Base-by-base conservation (phyloP, 2,888 invertebrate genomes). In the Rhingia campestris region DNA sequence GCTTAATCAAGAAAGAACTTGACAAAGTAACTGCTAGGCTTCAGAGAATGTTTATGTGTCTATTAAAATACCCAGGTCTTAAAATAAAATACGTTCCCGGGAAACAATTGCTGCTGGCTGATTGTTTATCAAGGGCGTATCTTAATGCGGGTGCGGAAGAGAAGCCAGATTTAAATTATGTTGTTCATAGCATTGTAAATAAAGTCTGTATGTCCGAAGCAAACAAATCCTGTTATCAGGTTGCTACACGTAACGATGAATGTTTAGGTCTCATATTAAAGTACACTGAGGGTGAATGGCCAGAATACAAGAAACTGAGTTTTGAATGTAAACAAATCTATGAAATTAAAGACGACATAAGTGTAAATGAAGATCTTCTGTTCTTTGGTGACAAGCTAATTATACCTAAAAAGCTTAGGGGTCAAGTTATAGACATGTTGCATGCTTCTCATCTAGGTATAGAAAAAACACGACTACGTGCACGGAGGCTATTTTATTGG, bases 371-470 rank as follows among this genome's bases (percentile, higher is more conserved):
- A 37, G 77, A 37, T 10, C 32, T 86, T n/a, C 22, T 81, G 45
- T 84, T 86, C 37, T 80, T 59, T 9, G 74, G 70, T 4, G 49
- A 82, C 35, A 74, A 69, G 33, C 45, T 87, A n/a, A n/a, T n/a
- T n/a, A n/a, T n/a, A n/a, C n/a, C n/a, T n/a, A n/a, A n/a, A n/a
- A n/a, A n/a, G n/a, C 69, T 87, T 47, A 85, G 87, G 64, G 6
- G 56, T 9, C 66, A 61, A 41, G 86, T 88, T 30, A 33, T 87
- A n/a, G 74, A 59, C 4, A 82, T 84, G 77, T 72, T 89, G 58
- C 89, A 90, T 88, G 87, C 86, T 63, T 86, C 87, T 2, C 89
- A 90, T 79, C 53, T 89, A 30, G 89, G 89, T 5, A 87, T 87
- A 2, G 86, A 87, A 56, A 89, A 90, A 86, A 87, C 88, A 58